Conservation (phyloP, 2,113 vertebrate genomes). For the Lophius piscatorius region DNA sequence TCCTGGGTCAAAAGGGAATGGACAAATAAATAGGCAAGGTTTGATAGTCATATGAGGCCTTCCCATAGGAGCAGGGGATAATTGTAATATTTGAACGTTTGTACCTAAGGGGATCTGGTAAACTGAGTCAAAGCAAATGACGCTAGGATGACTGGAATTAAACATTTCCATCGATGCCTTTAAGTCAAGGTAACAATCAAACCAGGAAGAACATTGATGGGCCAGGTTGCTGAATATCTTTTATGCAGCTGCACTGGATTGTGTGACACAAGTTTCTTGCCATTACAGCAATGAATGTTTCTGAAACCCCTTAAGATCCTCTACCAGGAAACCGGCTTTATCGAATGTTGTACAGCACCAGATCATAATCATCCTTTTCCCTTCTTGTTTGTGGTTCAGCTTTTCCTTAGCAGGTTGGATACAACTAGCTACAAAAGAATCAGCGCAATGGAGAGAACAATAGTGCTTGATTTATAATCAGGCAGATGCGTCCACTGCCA, state of each 20-base stretch:
- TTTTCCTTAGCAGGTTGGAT: conserved; percentile 54
- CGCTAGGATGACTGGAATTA: neutral
- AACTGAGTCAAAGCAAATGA: neutral
- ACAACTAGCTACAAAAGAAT: conserved; percentile 29
- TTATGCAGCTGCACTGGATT: conserved; percentile 10
- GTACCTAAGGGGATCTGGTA: conserved; percentile 20
- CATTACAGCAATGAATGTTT: conserved; percentile 29
- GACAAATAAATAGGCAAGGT: conserved; percentile 19
- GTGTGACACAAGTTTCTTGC: conserved; percentile 34
- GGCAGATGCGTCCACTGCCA: conserved; percentile 75
- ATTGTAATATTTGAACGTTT: too few species aligned
- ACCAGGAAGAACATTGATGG: neutral
- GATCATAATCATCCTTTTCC: conserved; percentile 33
- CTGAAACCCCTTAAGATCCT: conserved; percentile 40
- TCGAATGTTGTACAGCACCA: conserved; percentile 24
- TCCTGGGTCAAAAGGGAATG: conserved; percentile 25
- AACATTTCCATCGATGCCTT: neutral
- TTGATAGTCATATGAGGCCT: conserved; percentile 8
- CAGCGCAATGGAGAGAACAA: conserved; percentile 56
- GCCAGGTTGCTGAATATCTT: conserved; percentile 17
- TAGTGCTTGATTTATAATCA: conserved; percentile 76
- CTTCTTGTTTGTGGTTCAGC: conserved; percentile 53
- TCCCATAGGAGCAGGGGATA: too few species aligned
- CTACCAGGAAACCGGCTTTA: conserved; percentile 43
- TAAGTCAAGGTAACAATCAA: neutral